Evolutionary conservation across 2,797 vertebrate species (phyloP).

Genomic region (Pteropus rufus): DNA sequence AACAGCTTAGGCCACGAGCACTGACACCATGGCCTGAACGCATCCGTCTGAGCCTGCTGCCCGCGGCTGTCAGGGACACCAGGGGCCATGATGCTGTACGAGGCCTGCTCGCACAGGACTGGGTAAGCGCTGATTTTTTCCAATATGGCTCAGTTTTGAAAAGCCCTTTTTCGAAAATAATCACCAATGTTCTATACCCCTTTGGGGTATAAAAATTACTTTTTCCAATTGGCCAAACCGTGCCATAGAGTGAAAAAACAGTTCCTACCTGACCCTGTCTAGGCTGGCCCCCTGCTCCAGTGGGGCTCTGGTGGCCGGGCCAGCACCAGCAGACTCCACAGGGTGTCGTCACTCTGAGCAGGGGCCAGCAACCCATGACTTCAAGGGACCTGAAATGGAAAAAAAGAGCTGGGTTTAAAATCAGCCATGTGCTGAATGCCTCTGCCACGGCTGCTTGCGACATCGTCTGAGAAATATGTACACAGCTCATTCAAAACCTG

Average conservation of each 20-base stretch:
- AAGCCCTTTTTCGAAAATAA: constrained; percentile 72
- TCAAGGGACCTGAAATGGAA: constrained; percentile 82
- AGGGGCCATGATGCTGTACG: not conserved
- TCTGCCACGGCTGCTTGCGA: not conserved
- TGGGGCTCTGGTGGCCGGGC: constrained; percentile 77
- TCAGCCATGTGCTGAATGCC: constrained; percentile 58
- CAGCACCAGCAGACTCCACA: constrained; percentile 80
- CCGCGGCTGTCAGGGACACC: not conserved
- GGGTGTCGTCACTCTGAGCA: constrained; percentile 81
- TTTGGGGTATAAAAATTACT: constrained; percentile 64
- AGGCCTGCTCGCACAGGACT: constrained; percentile 67
- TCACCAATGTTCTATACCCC: constrained; percentile 63
- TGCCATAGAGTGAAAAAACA: constrained; percentile 84
- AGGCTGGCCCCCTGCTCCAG: constrained; percentile 81
- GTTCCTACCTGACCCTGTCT: constrained; percentile 81
- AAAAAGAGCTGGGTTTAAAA: constrained; percentile 76
- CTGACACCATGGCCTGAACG: not conserved
- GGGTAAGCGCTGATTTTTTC: constrained; percentile 82
- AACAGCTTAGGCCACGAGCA: not conserved
- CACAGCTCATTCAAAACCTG: not conserved
- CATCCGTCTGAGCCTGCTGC: not conserved
- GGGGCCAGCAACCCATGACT: constrained; percentile 80
- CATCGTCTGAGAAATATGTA: not conserved
- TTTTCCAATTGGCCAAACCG: constrained; percentile 78
- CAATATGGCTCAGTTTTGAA: constrained; percentile 84